Evolutionary conservation across 2,113 vertebrate species (phyloP), one percentile per base, ranked within the genome.

Genomic region (Centrocercus urophasianus): DNA sequence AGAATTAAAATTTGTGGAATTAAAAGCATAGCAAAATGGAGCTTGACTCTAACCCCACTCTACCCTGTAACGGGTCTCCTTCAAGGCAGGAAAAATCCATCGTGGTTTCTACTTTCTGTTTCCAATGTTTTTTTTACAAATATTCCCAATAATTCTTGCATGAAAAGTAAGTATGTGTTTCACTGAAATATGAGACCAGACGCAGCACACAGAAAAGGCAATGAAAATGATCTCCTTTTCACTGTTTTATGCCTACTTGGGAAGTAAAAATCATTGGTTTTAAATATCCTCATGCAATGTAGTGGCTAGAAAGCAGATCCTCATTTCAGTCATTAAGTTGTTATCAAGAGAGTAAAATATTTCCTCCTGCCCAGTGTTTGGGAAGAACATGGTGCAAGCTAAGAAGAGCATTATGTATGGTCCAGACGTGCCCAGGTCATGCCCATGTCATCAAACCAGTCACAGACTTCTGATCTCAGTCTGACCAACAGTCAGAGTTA

Each of bases 1-100:
- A 75, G 60, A 69, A 40, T 20, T 73, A 54, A 75, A 54, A 74
- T 36, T 56, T 5, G 7, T 40, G 61, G 45, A 80, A 54, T 36
- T 22, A 64, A 59, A 0, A 40, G 28, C 6, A 4, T 8, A 43
- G 36, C 1, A 2, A 72, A 54, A 60, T 30, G 21, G 22, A 77
- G 38, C 8, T 43, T 40, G 60, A 32, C 57, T 67, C 19, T 43
- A 60, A 60, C 19, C 34, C 47, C 34, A 42, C 24, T 43, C 42
- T 43, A 43, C 42, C 42, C 42, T 27, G 5, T 4, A 61, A 67
- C 3, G 10, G 11, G 19, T 32, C 32, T 43, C 22, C 40, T 73
- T 36, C 54, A 78, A 40, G 32, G 11, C 10, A 74, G 11, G 20
- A 28, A 87, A 67, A 83, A 82, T 19, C 22, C 25, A 6, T 56